Evolutionary conservation across 2,888 invertebrate genomes (phyloP).

Genomic region (Dugesia japonica): DNA sequence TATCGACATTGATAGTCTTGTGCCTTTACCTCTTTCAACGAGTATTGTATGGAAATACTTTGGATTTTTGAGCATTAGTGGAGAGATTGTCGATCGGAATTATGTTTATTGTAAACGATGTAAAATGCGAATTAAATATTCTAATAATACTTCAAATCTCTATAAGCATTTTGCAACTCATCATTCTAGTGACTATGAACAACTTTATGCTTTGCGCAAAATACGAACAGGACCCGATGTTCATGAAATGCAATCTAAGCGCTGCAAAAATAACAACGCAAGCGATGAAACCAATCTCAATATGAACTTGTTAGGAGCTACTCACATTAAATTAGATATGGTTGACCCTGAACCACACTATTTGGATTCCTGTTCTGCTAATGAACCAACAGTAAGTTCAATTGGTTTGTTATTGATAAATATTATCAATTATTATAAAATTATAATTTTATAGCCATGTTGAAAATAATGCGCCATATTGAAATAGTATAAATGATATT

Average conservation of each 20-base stretch:
- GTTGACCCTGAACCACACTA: neutral
- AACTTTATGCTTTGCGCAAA: neutral
- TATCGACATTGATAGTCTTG: slow-evolving; percentile 15
- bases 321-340: neutral
- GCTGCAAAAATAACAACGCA: neutral
- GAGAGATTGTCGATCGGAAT: neutral
- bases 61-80: neutral
- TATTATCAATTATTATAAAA: too few relatives aligned
- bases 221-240: neutral
- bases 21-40: neutral
- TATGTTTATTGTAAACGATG: slow-evolving; percentile 10
- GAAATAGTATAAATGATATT: too few relatives aligned
- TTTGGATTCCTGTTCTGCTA: neutral
- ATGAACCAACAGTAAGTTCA: neutral
- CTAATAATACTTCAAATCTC: neutral
- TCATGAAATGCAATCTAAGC: neutral
- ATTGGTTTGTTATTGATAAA: too few relatives aligned
- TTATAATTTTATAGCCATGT: too few relatives aligned
- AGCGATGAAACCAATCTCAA: neutral
- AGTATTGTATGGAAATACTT: slow-evolving; percentile 1
- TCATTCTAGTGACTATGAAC: slow-evolving; percentile 14
- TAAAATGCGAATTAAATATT: slow-evolving; percentile 20
- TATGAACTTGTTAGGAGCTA: neutral
- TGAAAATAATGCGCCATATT: too few relatives aligned
- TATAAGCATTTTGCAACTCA: slow-evolving; percentile 4